Base-by-base conservation (phyloP, 2,113 vertebrate species). In the Cacatua alba region DNA sequence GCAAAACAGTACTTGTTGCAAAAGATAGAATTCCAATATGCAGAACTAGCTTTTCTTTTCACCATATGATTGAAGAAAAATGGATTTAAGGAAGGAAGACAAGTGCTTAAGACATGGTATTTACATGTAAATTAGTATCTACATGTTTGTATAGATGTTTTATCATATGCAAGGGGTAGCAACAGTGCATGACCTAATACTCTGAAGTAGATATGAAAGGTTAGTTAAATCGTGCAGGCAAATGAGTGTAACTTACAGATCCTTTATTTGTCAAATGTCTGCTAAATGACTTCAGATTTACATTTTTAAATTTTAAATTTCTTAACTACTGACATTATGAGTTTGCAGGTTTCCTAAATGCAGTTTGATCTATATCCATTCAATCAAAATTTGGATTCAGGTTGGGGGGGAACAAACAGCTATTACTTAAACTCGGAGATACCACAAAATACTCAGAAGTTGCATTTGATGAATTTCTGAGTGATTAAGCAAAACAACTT, bases 11-110 rank as follows among this genome's bases (percentile, higher is more conserved):
- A 51, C 29, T 77, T 82, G 29, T 85, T 41, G 70, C 21, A 74
- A 26, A 80, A 69, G 19, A 15, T 1, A 39, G 33, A 51, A 26
- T 67, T 43, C 13, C 25, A 53, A 0, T 43, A 25, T 0, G 0
- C 9, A 57, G 35, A 74, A 49, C 9, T 46, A 84, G n/a, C 21
- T 87, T 71, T 89, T 77, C 20, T 82, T 72, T 91, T 82, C 16
- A 55, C 11, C 2, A 14, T 9, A 3, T 53, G 5, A 29, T 33
- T 75, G 5, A 84, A 62, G 44, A 37, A 82, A 53, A 52, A 7
- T 6, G 3, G 5, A 68, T 82, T 46, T 82, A 68, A 65, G 26
- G 52, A 68, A 81, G 23, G 4, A 77, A 44, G 10, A 62, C 62
- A 43, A 69, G 9, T n/a, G 13, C 20, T 64, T 55, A 53, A 17